Conservation (phyloP, 2,113 vertebrate genomes). For the Colistium nudipinnis region DNA sequence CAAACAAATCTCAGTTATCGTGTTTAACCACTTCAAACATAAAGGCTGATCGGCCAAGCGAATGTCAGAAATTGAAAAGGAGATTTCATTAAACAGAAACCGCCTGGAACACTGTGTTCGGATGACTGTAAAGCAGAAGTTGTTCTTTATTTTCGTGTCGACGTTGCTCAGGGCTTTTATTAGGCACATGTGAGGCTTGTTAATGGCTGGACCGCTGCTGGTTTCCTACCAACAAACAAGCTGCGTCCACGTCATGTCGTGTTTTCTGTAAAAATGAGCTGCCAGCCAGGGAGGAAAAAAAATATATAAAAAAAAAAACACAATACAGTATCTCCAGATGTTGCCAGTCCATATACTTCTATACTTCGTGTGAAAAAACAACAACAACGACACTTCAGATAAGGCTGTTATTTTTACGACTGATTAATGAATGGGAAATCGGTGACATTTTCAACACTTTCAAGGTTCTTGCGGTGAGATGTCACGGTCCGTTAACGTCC, state of each 20-base stretch:
- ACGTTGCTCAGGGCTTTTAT: conserved; percentile 56
- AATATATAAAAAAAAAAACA: conserved; percentile 2
- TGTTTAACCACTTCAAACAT: too few species aligned
- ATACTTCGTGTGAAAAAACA: background rate
- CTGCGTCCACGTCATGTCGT: conserved; percentile 40
- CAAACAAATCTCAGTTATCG: background rate
- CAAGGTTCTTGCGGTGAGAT: conserved; percentile 5
- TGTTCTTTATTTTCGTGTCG: too few species aligned
- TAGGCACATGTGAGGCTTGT: conserved; percentile 57
- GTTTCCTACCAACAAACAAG: conserved; percentile 42
- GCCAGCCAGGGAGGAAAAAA: conserved; percentile 11
- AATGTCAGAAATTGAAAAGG: too few species aligned
- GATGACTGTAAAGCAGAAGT: background rate
- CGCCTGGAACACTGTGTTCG: too few species aligned
- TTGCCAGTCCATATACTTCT: background rate
- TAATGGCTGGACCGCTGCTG: conserved; percentile 55
- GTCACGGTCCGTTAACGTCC: conserved; percentile 40
- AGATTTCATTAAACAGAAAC: too few species aligned
- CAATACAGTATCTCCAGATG: conserved; percentile 16
- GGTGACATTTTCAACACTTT: conserved; percentile 9
- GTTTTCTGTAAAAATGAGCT: conserved; percentile 43
- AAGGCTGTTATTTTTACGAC: background rate
- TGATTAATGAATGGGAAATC: conserved; percentile 1
- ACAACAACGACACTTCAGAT: background rate
- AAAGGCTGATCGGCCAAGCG: too few species aligned